phyloP scores from a whole-genome alignment of 2,113 vertebrate genomes.

The Pristiophorus japonicus region DNA sequence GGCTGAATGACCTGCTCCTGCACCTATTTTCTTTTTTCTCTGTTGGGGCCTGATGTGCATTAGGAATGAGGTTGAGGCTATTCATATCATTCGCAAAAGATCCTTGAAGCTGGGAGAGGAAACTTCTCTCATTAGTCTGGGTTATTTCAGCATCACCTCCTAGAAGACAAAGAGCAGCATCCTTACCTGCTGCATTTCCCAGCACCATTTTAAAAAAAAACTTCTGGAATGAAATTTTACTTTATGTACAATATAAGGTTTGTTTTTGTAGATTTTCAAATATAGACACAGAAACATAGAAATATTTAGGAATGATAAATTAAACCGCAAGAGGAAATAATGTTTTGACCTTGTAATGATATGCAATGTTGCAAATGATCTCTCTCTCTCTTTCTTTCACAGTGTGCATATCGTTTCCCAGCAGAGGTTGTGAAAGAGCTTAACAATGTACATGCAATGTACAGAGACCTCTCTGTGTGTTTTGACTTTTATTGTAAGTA shows the following conservation, averaged over 20 bases:
- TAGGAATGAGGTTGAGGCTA: not conserved
- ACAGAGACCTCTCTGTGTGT: not conserved
- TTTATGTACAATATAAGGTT: not conserved
- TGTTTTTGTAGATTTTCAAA: not conserved
- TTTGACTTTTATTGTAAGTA: conserved; percentile 28
- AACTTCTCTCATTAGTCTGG: not conserved
- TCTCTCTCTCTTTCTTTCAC: not conserved
- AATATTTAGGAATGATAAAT: not conserved
- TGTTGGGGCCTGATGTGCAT: not conserved
- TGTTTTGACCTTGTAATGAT: not conserved
- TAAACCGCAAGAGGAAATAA: not conserved
- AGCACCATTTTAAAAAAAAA: not conserved
- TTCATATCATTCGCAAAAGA: not conserved
- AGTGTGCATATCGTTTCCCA: not conserved
- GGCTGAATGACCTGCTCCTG: too few relatives aligned
- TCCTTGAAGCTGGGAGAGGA: not conserved
- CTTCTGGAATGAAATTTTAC: not conserved
- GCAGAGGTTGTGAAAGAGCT: not conserved
- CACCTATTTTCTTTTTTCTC: too few relatives aligned
- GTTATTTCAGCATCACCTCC: not conserved
- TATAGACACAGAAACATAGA: too few relatives aligned
- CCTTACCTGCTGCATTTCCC: not conserved
- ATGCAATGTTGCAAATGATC: not conserved
- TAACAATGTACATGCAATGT: not conserved
- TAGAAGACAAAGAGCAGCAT: not conserved